These are phyloP conservation scores for Corydoras sp. DNA, from an alignment of 2,113 vertebrate species.

Conservation along the genomic window DNA sequence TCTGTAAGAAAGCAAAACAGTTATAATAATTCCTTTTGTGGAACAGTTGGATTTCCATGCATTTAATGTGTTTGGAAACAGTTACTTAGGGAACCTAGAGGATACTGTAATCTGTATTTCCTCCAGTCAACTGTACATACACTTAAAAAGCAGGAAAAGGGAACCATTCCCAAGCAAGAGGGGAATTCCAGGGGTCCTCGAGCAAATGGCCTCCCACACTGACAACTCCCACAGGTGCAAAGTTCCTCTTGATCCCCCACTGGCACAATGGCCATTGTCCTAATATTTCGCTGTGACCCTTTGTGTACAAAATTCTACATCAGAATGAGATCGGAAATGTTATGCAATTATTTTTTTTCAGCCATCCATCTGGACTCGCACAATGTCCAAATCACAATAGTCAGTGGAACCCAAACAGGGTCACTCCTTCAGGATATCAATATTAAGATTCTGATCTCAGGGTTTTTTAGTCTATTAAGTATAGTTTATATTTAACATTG, in stretches of 20 bases:
- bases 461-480: too few relatives aligned
- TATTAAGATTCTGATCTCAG: too few relatives aligned
- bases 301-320: constrained; percentile 51
- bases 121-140: constrained; percentile 55
- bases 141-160: constrained; percentile 59
- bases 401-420: constrained; percentile 32
- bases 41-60: not conserved
- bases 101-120: constrained; percentile 54
- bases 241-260: constrained; percentile 35
- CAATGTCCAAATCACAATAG: constrained; percentile 49
- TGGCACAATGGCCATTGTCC: constrained; percentile 70
- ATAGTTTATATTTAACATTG: too few relatives aligned
- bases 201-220: constrained; percentile 21
- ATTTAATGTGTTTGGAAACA: constrained; percentile 35
- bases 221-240: constrained; percentile 55
- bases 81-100: constrained; percentile 58
- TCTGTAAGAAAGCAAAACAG: not conserved
- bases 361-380: constrained; percentile 56
- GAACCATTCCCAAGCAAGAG: constrained; percentile 40
- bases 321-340: constrained; percentile 60
- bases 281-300: constrained; percentile 51
- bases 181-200: constrained; percentile 61
- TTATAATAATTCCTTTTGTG: not conserved
- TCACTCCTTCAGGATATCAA: not conserved
- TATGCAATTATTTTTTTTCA: constrained; percentile 48